Base-by-base conservation (phyloP, 2,797 vertebrate species). In the Chelon labrosus region DNA sequence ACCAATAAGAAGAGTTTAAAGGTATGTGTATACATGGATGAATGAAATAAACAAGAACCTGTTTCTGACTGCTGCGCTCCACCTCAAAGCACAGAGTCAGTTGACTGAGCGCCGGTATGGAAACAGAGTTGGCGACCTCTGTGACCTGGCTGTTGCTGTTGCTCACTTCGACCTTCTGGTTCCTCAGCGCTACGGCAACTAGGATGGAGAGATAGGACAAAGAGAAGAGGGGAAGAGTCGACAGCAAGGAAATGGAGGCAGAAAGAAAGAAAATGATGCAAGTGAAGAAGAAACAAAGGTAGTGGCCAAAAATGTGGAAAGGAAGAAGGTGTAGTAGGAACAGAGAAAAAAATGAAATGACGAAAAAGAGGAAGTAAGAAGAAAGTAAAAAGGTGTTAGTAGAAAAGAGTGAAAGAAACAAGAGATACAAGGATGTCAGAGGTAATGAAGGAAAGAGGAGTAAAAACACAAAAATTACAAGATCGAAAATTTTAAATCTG, bases 81-180 rank as follows among this genome's bases (percentile, higher is more conserved):
- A 95, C 89, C 92, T 99, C 97, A 8, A 99, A 97, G 91, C 97
- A 99, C 2, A 96, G 41, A 0, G 97, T 98, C 79, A 99, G 95
- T 25, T 97, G 92, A 0, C 67, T 93, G 1, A 99, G 95, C 4
- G 88, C 63, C 1, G 96, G 96, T 19, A 99, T 72, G 75, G 86
- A 70, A n/a, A 97, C 66, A 0, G 90, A 93, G 73, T 87, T 85
- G 56, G 95, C 76, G 16, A 96, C 78, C 14, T 89, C 86, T 19
- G 95, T 89, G 54, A 86, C 50, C 31, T 94, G 93, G 1, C 91
- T 84, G 0, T 82, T 75, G 0, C 79, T 88, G 9, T 90, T 85
- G 7, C 93, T 88, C 37, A 98, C 75, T 38, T 80, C 67, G 65
- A 97, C 95, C 88, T 98, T 99, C 89, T 98, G 97, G 91, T 98